Evolutionary conservation across 2,113 vertebrate species (phyloP).

Genomic region (Clarias macrocephalus): DNA sequence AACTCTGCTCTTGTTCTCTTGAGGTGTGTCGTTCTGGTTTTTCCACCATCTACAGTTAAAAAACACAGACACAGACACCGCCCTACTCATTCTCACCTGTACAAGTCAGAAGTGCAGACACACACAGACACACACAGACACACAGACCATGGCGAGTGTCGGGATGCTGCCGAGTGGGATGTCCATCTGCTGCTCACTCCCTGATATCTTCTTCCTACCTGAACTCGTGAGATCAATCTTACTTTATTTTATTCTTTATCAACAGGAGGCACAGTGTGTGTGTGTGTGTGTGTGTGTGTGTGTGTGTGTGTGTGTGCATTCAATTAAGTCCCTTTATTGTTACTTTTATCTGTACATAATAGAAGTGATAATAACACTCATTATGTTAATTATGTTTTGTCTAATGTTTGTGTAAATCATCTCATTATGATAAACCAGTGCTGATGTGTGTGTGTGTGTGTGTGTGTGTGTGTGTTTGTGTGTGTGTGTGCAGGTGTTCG

Average conservation of each 20-base stretch:
- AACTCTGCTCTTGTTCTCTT: not conserved
- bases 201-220: slow-evolving; percentile 72
- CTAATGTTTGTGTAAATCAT: not conserved
- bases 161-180: slow-evolving; percentile 66
- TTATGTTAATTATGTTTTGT: not conserved
- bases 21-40: not conserved
- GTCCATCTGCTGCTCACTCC: slow-evolving; percentile 64
- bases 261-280: not conserved
- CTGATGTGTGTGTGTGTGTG: slow-evolving; percentile 50
- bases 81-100: not conserved
- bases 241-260: not conserved
- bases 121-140: not conserved
- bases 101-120: not conserved
- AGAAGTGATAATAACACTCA: not conserved
- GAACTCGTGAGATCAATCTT: slow-evolving; percentile 67
- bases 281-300: slow-evolving; percentile 35
- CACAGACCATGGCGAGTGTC: slow-evolving; percentile 30
- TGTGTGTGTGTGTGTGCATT: slow-evolving; percentile 1
- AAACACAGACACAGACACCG: not conserved
- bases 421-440: not conserved
- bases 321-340: not conserved
- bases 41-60: not conserved
- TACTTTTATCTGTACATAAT: not conserved
- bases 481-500: slow-evolving; percentile 67
- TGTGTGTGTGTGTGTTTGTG: slow-evolving; percentile 54